Conservation (phyloP, 2,113 vertebrate species). For the Otus sunia region DNA sequence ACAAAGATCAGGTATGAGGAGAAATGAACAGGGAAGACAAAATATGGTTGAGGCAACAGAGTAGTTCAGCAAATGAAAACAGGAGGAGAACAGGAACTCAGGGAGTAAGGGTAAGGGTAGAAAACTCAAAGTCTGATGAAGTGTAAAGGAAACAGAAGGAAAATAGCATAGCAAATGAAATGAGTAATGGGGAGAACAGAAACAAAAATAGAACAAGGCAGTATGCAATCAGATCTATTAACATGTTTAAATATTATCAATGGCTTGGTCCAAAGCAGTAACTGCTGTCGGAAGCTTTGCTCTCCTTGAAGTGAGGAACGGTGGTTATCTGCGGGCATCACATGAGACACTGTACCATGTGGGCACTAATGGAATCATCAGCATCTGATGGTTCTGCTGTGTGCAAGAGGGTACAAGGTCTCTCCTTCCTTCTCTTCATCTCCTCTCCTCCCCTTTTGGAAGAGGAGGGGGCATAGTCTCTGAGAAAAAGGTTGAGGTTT, state of each 20-base stretch:
- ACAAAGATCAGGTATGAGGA: neutral
- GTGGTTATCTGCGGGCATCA: neutral
- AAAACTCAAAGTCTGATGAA: neutral
- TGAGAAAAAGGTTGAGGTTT: neutral
- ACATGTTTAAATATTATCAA: neutral
- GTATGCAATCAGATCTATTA: neutral
- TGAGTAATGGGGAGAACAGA: neutral
- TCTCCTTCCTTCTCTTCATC: neutral
- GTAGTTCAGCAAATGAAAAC: neutral
- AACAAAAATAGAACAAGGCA: neutral
- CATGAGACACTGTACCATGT: neutral
- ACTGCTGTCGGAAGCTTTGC: neutral
- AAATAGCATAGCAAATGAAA: neutral
- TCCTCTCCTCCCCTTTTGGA: neutral
- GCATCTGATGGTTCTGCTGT: neutral
- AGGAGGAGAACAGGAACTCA: neutral
- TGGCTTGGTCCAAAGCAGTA: neutral
- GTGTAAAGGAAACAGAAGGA: neutral
- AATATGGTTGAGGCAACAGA: neutral
- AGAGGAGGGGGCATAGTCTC: fast-evolving
- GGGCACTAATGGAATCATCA: neutral
- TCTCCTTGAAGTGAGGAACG: neutral
- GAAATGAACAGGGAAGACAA: fast-evolving
- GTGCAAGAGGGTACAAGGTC: neutral
- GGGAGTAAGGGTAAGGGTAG: neutral